Base-by-base conservation (phyloP, 2,113 vertebrate genomes). In the Prunella himalayana region DNA sequence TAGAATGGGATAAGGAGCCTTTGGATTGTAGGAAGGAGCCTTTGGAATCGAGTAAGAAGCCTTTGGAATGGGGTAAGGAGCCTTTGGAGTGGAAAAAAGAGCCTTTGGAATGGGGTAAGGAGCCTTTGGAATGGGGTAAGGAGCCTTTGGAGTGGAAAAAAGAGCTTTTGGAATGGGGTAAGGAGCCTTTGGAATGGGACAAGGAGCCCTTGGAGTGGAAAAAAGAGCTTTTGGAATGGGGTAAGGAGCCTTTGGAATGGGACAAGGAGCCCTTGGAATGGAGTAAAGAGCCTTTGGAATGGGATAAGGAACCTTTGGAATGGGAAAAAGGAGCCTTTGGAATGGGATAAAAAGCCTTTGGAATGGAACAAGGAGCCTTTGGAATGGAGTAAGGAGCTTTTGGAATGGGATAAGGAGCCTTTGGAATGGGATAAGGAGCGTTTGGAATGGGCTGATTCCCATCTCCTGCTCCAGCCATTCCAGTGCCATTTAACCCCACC, bases 401-500 rank as follows among this genome's bases (percentile, higher is more conserved):
- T 49, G 28, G 16, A 30, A 53, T 30, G 28, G 51, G 9, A 8
- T 19, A 28, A 53, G 28, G 51, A 31, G 51, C 42, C 77, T 72
- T 63, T 86, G 49, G 82, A 88, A 79, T 53, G 90, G 92, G 2
- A 13, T 7, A 12, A 54, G 53, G 53, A 33, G 18, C 11, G 72
- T 78, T 60, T 88, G 60, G 84, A 91, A 85, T 35, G 93, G 84
- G 37, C 82, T 69, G 63, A 86, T 91, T 79, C 86, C 94, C 91
- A 79, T 90, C 88, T 94, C 65, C 66, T 72, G 42, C 86, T 91
- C 15, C 25, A 70, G 69, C 88, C 90, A 78, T 96, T 89, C 73
- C 31, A 44, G 83, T 80, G 88, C 92, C 92, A 90, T 82, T 96
- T 88, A 72, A 90, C 81, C 88, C 71, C 88, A 88, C 37, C 13